phyloP scores from a whole-genome alignment of 2,888 invertebrate genomes.

The Allygus modestus region DNA sequence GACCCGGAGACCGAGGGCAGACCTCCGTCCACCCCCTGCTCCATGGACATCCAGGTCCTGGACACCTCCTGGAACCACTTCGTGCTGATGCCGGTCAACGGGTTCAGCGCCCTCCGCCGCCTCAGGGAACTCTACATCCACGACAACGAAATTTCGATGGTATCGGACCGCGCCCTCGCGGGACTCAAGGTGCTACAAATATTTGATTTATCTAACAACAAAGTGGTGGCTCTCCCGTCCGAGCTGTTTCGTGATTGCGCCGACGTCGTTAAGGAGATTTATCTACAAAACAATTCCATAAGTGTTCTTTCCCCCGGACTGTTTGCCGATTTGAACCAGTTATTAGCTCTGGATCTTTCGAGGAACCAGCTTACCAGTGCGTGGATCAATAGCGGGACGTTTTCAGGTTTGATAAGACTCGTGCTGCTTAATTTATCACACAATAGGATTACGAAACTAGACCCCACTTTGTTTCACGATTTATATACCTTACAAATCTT shows the following conservation, averaged over 20 bases:
- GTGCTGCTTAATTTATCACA: constrained; percentile 91
- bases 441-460: constrained; percentile 88
- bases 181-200: constrained; percentile 90
- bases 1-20: constrained; percentile 72
- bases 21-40: constrained; percentile 76
- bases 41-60: constrained; percentile 88
- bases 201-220: constrained; percentile 93
- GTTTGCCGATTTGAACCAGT: constrained; percentile 89
- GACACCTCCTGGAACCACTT: constrained; percentile 93
- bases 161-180: constrained; percentile 89
- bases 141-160: constrained; percentile 93
- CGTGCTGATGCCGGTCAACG: constrained; percentile 88
- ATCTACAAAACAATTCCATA: constrained; percentile 94
- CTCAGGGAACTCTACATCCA: constrained; percentile 89
- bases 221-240: constrained; percentile 91
- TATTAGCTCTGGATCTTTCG: constrained; percentile 90
- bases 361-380: constrained; percentile 91
- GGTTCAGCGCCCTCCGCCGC: constrained; percentile 88
- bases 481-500: constrained; percentile 91
- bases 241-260: constrained; percentile 89
- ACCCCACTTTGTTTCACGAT: constrained; percentile 90
- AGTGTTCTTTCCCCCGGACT: constrained; percentile 90
- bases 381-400: constrained; percentile 91
- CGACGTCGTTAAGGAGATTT: constrained; percentile 90
- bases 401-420: constrained; percentile 91